These are phyloP conservation scores for Peromyscus californicus DNA, from an alignment of 2,113 vertebrate species.

Conservation along the genomic window DNA sequence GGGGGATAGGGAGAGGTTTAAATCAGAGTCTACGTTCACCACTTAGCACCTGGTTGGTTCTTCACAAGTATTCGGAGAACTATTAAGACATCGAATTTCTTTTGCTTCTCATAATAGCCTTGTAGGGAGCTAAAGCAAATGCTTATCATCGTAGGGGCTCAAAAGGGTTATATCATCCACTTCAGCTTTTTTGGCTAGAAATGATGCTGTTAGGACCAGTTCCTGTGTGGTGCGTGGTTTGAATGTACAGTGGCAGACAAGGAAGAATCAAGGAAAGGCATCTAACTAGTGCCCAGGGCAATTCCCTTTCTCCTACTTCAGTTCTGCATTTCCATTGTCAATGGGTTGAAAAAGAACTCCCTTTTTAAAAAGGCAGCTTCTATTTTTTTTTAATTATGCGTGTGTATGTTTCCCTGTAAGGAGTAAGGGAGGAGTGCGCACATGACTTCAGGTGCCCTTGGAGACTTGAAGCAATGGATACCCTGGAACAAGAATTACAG, in stretches of 20 bases:
- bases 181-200: not conserved
- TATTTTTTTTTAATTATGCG: not conserved
- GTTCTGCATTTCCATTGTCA: not conserved
- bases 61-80: not conserved
- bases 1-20: not conserved
- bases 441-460: not conserved
- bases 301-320: conserved; percentile 19
- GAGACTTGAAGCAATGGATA: not conserved
- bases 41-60: not conserved
- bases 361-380: not conserved
- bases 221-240: not conserved
- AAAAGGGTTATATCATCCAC: not conserved
- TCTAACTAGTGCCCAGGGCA: not conserved
- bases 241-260: not conserved
- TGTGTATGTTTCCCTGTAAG: not conserved
- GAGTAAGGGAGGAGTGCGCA: too few species aligned
- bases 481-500: not conserved
- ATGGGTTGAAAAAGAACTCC: conserved; percentile 19
- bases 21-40: not conserved
- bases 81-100: not conserved
- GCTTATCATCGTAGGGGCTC: not conserved
- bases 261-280: not conserved
- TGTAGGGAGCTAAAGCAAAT: not conserved
- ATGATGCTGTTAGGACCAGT: not conserved
- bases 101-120: not conserved